Evolutionary conservation across 2,888 invertebrate species (phyloP), one percentile per base, ranked within the genome.

Genomic region (Ornithoptera priamus): DNA sequence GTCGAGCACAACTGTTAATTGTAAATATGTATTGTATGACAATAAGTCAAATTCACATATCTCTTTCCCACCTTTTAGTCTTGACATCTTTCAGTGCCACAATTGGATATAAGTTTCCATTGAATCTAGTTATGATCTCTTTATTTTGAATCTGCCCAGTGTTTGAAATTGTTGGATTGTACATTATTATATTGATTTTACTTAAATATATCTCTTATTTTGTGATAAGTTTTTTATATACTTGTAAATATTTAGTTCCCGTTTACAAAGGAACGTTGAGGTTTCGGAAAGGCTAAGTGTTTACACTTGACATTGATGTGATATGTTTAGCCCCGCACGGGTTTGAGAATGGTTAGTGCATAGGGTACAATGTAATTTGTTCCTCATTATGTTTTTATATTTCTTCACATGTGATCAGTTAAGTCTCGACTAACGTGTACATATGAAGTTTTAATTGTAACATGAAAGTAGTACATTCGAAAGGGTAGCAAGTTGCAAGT

Each of bases 111-210:
- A 78, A 79, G 80, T 83, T 82, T 82, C 86, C 82, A 82, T n/a
- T 89, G 92, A 92, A 92, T 92, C 92, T 92, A 87, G 85, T 86
- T 84, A 88, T 92, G 92, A 92, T 92, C 92, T 92, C 92, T 87
- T 83, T 67, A 65, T 65, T 81, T 85, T 84, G 92, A 92, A 92
- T 92, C 92, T 92, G 81, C 91, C 92, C 91, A 92, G 92, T 92
- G 92, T 88, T 85, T 87, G 82, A 79, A 85, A 82, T 88, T 87
- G 88, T 86, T 88, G 89, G 87, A 86, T 82, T 87, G 84, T 86
- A 56, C 64, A 85, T 83, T 85, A 24, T 85, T 53, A 82, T 82
- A 82, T 87, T 84, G 85, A 81, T 87, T 89, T 83, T 85, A 85
- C 81, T 82, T 83, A 80, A 80, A 53, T 79, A 78, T 73, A 72